These are phyloP conservation scores for Macrophya alboannulata DNA, from an alignment of 2,888 invertebrate genomes.

Conservation along the genomic window DNA sequence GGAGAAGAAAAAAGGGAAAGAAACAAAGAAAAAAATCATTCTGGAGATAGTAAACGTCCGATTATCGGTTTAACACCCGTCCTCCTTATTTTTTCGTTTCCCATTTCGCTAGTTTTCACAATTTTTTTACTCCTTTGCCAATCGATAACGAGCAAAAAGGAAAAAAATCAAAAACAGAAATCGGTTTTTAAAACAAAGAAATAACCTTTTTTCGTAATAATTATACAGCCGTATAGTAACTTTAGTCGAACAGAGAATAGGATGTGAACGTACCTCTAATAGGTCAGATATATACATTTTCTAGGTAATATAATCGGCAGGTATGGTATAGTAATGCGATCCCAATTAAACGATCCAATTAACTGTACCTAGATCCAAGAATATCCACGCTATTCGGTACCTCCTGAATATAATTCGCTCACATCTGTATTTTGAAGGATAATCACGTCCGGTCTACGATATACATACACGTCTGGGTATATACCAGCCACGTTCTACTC, in stretches of 20 bases:
- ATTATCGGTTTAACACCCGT: not conserved
- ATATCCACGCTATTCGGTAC: not conserved
- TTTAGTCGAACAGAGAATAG: not conserved
- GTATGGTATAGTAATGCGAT: slow-evolving; percentile 33
- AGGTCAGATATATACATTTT: not conserved
- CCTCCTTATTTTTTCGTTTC: not conserved
- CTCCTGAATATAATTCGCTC: slow-evolving; percentile 13
- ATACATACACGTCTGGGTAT: not conserved
- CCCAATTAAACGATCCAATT: slow-evolving; percentile 53
- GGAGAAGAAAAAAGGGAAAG: not conserved
- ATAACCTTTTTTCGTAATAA: not conserved
- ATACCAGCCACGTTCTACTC: not conserved
- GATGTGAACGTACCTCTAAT: not conserved
- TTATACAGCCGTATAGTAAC: not conserved
- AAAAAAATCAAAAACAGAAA: not conserved
- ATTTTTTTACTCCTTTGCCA: not conserved
- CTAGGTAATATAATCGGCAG: not conserved
- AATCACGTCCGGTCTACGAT: slow-evolving; percentile 18
- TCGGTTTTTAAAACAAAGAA: no score
- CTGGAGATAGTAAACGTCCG: not conserved
- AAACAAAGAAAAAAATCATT: not conserved
- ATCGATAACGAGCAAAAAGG: not conserved
- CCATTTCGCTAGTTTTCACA: not conserved
- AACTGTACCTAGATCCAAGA: slow-evolving; percentile 40
- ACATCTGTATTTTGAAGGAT: slow-evolving; percentile 22